Evolutionary conservation across 2,113 vertebrate genomes (phyloP).

Genomic region (Lophochroa leadbeateri): DNA sequence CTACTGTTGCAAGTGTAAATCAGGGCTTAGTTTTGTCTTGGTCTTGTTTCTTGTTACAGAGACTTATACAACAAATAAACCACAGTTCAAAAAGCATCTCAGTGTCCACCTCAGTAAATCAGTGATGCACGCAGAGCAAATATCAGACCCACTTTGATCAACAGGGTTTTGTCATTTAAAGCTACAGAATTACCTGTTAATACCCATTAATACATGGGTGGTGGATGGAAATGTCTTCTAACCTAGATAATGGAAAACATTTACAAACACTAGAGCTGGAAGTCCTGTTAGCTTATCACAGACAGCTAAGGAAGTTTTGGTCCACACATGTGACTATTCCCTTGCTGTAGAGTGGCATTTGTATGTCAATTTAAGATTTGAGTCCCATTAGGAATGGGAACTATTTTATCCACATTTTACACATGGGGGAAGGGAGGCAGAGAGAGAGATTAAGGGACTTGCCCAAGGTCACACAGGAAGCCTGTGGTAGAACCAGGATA

Average conservation of each 20-base stretch:
- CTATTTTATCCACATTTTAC: neutral
- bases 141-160: neutral
- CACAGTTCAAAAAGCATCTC: neutral
- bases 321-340: neutral
- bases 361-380: neutral
- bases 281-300: neutral
- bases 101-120: neutral
- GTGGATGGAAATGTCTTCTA: neutral
- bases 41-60: neutral
- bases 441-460: conserved; percentile 8
- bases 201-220: neutral
- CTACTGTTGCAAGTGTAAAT: neutral
- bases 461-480: conserved; percentile 49
- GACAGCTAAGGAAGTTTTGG: neutral
- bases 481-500: conserved; percentile 62
- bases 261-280: neutral
- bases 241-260: neutral
- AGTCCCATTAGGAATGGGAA: neutral
- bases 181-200: neutral
- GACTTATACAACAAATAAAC: neutral
- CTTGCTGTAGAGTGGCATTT: rapidly evolving
- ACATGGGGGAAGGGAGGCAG: neutral
- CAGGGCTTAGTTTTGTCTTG: neutral
- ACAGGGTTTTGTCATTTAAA: neutral
- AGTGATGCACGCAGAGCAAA: neutral